A percentile compares a stretch with the other conserved stretches of the same genome.
Evolutionary conservation across 2,888 invertebrate species (phyloP).

Genomic region (Marasmarcha lunaedactyla): DNA sequence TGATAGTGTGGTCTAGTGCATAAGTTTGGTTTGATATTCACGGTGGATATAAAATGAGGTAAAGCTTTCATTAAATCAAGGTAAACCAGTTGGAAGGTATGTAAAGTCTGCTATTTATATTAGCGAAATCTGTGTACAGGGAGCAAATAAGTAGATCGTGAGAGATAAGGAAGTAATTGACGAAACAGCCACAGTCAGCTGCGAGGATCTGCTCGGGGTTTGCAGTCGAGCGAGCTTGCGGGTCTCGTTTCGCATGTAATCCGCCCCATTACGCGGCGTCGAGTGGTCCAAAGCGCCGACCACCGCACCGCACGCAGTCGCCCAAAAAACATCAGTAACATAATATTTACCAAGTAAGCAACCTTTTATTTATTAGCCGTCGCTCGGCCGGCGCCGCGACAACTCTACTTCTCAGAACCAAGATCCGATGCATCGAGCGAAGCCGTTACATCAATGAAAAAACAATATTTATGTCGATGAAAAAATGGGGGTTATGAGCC

Average conservation of each 20-base stretch:
- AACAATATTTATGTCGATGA: constrained; percentile 66
- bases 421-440: constrained; percentile 50
- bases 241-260: constrained; percentile 27
- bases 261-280: constrained; percentile 41
- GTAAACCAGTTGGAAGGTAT: too few relatives aligned
- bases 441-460: constrained; percentile 64
- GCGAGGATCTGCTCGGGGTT: background rate
- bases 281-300: constrained; percentile 45
- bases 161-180: background rate
- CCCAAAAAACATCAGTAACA: constrained; percentile 62
- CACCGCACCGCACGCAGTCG: constrained; percentile 31
- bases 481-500: constrained; percentile 54
- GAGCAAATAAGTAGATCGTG: too few relatives aligned
- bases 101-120: too few relatives aligned
- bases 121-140: too few relatives aligned
- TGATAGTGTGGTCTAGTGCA: too few relatives aligned
- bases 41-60: too few relatives aligned
- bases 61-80: too few relatives aligned
- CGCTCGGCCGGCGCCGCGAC: constrained; percentile 55
- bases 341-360: constrained; percentile 67
- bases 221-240: constrained; percentile 2
- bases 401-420: constrained; percentile 57
- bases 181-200: background rate
- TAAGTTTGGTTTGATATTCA: too few relatives aligned
- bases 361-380: constrained; percentile 64